phyloP scores from a whole-genome alignment of 1,140 invertebrate species.

The Agrypnia vestita region DNA sequence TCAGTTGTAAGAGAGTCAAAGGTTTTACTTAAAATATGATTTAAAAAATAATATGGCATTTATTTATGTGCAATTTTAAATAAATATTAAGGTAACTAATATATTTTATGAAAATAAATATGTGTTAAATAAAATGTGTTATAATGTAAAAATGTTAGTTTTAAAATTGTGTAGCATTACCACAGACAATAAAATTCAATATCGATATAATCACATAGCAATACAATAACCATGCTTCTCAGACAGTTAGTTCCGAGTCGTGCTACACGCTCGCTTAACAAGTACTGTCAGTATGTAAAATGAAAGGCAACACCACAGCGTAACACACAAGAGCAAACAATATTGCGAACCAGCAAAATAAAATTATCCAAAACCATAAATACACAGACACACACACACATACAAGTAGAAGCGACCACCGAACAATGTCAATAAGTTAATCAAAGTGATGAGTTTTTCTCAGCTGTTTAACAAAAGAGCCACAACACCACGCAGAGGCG shows the following conservation, averaged over 20 bases:
- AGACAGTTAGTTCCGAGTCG: slow-evolving; percentile 20
- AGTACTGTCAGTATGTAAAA: slow-evolving; percentile 28
- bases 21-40: slow-evolving; percentile 19
- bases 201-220: slow-evolving; percentile 42
- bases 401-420: slow-evolving; percentile 31
- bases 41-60: neutral
- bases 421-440: slow-evolving; percentile 63
- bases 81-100: slow-evolving; percentile 24
- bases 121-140: slow-evolving; percentile 23
- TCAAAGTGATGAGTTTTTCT: slow-evolving; percentile 77
- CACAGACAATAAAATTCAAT: slow-evolving; percentile 6
- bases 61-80: slow-evolving; percentile 2
- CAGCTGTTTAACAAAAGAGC: slow-evolving; percentile 75
- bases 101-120: slow-evolving; percentile 45
- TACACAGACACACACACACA: slow-evolving; percentile 54
- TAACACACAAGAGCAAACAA: slow-evolving; percentile 44
- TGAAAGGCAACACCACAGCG: slow-evolving; percentile 55
- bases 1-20: slow-evolving; percentile 33
- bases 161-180: slow-evolving; percentile 16
- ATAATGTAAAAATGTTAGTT: slow-evolving; percentile 41
- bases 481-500: slow-evolving; percentile 78
- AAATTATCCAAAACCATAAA: slow-evolving; percentile 43
- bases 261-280: slow-evolving; percentile 41
- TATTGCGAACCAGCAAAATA: slow-evolving; percentile 47
- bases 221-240: slow-evolving; percentile 45